Conservation (phyloP, 2,113 vertebrate species). For the Lethenteron camtschaticum region DNA sequence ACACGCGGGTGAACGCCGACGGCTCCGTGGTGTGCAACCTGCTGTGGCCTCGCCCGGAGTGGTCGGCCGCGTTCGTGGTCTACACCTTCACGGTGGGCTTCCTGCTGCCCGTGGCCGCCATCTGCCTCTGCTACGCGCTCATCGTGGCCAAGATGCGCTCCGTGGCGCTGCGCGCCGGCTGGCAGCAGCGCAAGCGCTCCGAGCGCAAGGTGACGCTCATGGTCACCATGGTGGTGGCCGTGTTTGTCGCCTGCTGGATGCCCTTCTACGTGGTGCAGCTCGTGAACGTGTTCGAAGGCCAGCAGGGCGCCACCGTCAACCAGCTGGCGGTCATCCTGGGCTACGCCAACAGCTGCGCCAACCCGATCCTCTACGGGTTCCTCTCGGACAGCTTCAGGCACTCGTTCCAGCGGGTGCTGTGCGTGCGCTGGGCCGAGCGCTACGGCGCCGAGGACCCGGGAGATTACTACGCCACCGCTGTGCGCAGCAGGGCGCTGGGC, state of each 20-base stretch:
- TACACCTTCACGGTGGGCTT: constrained; percentile 8
- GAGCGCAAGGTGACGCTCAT: constrained; percentile 8
- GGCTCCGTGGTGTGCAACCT: not conserved
- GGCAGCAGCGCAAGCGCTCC: constrained; percentile 6
- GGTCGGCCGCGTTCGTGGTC: constrained; percentile 7
- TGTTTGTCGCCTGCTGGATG: constrained; percentile 8
- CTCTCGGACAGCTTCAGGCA: constrained; percentile 69
- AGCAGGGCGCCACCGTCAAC: not conserved
- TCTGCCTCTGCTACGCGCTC: constrained; percentile 8
- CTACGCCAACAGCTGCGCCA: constrained; percentile 32
- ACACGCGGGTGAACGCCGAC: too few relatives aligned
- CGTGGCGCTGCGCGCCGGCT: constrained; percentile 4
- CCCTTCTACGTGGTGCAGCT: constrained; percentile 8
- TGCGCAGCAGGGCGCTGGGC: constrained; percentile 38
- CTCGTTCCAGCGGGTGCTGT: constrained; percentile 58
- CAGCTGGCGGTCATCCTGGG: constrained; percentile 7
- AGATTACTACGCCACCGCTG: constrained; percentile 59
- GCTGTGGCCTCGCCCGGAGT: constrained; percentile 3
- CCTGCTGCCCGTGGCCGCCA: constrained; percentile 5
- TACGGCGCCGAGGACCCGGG: constrained; percentile 45
- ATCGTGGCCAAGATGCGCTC: constrained; percentile 3
- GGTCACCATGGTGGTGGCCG: constrained; percentile 7
- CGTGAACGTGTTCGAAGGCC: not conserved
- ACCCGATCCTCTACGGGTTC: constrained; percentile 63
- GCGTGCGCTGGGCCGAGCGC: constrained; percentile 62